Percentiles rank a stretch among this genome's conserved stretches.
These are phyloP conservation scores for Garra rufa DNA, from an alignment of 2,113 vertebrate species.

Conservation along the genomic window DNA sequence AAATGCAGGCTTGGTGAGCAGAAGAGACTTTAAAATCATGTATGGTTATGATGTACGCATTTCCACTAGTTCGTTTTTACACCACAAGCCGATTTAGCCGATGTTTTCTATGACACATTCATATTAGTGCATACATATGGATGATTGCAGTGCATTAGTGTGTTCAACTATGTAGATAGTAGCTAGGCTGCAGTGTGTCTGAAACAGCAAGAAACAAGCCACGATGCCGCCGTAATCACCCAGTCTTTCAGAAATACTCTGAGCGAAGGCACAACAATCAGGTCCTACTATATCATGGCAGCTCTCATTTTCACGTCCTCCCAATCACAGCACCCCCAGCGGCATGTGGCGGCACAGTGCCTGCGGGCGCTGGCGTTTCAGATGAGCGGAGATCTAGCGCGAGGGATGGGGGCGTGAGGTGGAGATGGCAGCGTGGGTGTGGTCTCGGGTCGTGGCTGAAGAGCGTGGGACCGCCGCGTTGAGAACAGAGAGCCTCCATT, in stretches of 20 bases:
- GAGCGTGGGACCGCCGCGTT: slow-evolving; percentile 45
- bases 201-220: slow-evolving; percentile 41
- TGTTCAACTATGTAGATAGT: background rate
- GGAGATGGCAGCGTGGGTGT: slow-evolving; percentile 54
- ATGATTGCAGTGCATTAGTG: background rate
- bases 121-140: background rate
- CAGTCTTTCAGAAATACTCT: slow-evolving; percentile 23
- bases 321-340: slow-evolving; percentile 69
- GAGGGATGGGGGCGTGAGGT: slow-evolving; percentile 51
- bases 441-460: slow-evolving; percentile 56
- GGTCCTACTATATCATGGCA: slow-evolving; percentile 53
- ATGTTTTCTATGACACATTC: background rate
- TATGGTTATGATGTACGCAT: background rate
- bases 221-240: slow-evolving; percentile 20
- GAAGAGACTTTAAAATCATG: too few relatives aligned
- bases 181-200: slow-evolving; percentile 11
- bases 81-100: background rate
- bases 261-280: slow-evolving; percentile 6
- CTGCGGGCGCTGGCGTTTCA: slow-evolving; percentile 72
- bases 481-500: slow-evolving; percentile 54
- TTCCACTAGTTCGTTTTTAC: background rate
- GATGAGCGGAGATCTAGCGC: slow-evolving; percentile 70
- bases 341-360: slow-evolving; percentile 72
- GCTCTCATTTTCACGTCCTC: slow-evolving; percentile 66
- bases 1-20: too few relatives aligned